phyloP scores from a whole-genome alignment of 1,140 invertebrate genomes.

The Danaus plexippus region DNA sequence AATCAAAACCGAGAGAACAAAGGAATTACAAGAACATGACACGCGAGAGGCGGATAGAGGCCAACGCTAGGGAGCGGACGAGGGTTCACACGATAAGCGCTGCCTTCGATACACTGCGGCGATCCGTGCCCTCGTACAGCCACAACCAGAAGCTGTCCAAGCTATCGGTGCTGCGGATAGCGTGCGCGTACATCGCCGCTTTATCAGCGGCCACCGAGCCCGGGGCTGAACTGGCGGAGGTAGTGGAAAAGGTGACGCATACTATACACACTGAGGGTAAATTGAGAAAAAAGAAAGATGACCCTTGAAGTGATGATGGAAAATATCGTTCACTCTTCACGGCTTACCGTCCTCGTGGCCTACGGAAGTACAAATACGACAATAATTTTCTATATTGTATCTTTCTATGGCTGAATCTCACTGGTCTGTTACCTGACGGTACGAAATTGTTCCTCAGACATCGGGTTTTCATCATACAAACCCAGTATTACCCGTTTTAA shows the following conservation, averaged over 20 bases:
- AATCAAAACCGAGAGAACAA: constrained; percentile 74
- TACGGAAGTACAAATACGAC: constrained; percentile 55
- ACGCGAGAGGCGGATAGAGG: constrained; percentile 90
- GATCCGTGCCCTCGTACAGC: constrained; percentile 89
- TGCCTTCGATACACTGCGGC: constrained; percentile 90
- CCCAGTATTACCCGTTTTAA: constrained; percentile 11
- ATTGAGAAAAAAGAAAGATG: constrained; percentile 87
- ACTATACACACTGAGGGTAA: constrained; percentile 95
- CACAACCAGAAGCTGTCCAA: constrained; percentile 95
- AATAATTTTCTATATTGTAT: constrained; percentile 44
- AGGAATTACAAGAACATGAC: constrained; percentile 97
- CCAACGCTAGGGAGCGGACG: constrained; percentile 92
- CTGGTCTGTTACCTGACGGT: constrained; percentile 19
- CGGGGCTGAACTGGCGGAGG: constrained; percentile 78
- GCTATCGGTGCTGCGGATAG: constrained; percentile 90
- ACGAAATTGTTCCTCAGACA: constrained; percentile 22
- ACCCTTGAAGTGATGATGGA: constrained; percentile 52
- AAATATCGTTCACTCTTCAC: constrained; percentile 13
- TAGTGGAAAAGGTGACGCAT: constrained; percentile 87
- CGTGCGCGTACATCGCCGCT: constrained; percentile 91
- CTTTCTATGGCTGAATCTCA: constrained; percentile 24
- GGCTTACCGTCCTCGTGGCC: constrained; percentile 35
- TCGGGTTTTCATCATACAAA: constrained; percentile 10
- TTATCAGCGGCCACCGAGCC: constrained; percentile 80
- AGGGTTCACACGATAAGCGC: constrained; percentile 96